phyloP scores from a whole-genome alignment of 35 echinoderm and acorn worm genomes.

The Holothuria glaberrima region DNA sequence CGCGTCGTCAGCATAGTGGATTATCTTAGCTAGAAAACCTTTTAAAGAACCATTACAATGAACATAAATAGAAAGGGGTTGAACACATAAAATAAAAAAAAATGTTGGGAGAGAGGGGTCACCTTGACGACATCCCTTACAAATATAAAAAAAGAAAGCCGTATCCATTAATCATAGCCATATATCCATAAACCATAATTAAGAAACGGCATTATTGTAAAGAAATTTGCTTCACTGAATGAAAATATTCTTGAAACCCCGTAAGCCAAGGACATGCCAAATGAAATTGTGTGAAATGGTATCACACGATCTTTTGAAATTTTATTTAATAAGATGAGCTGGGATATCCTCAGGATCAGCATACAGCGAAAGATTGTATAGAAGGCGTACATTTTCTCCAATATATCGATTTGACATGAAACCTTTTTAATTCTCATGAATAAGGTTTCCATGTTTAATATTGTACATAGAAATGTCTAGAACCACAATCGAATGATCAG shows the following conservation, averaged over 20 bases:
- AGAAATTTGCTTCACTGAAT: not conserved
- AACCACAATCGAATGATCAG: too few relatives aligned
- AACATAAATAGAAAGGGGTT: not conserved
- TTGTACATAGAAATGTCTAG: too few relatives aligned
- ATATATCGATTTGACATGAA: not conserved
- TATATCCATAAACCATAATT: not conserved
- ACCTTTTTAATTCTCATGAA: not conserved
- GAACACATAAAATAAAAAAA: not conserved
- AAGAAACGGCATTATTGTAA: not conserved
- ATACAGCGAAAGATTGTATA: too few relatives aligned
- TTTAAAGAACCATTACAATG: not conserved
- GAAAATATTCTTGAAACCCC: not conserved
- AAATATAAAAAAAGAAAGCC: not conserved
- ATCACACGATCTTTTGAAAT: not conserved
- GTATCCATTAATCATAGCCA: too few relatives aligned
- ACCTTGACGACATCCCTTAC: too few relatives aligned
- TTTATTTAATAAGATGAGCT: not conserved
- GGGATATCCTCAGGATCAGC: too few relatives aligned
- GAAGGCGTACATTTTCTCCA: too few relatives aligned
- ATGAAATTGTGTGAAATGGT: constrained; percentile 12
- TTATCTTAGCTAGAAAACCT: too few relatives aligned
- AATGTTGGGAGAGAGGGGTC: not conserved
- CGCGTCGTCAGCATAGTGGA: too few relatives aligned
- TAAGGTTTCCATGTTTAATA: too few relatives aligned
- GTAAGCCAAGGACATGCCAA: not conserved